These are phyloP conservation scores for Clostera curtula DNA, from an alignment of 2,888 invertebrate species.

Conservation along the genomic window DNA sequence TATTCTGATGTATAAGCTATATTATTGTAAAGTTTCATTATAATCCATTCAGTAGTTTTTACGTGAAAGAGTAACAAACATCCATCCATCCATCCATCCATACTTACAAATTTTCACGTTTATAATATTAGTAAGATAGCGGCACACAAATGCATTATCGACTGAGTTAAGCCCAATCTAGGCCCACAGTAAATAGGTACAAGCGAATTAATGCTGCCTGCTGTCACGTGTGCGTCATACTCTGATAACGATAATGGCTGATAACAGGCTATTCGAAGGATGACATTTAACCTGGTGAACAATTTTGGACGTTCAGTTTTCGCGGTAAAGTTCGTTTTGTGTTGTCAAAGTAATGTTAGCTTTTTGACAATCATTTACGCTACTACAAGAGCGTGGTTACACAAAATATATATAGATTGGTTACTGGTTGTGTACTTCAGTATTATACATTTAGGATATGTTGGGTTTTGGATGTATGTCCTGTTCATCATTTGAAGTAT, in stretches of 20 bases:
- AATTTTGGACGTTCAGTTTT: constrained; percentile 1
- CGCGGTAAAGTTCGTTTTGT: background rate
- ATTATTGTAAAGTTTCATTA: too few species aligned
- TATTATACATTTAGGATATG: too few species aligned
- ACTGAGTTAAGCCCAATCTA: constrained; percentile 13
- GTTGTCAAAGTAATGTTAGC: background rate
- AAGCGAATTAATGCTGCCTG: constrained; percentile 29
- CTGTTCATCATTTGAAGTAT: too few species aligned
- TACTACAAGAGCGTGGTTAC: background rate
- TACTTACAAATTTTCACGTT: too few species aligned
- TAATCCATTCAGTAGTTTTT: too few species aligned
- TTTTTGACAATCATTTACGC: background rate
- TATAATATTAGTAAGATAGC: too few species aligned
- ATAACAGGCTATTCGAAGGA: constrained; percentile 26
- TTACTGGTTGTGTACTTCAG: background rate
- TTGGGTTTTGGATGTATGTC: too few species aligned
- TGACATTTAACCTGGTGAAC: constrained; percentile 7
- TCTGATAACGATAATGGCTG: constrained; percentile 37
- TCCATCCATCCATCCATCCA: too few species aligned
- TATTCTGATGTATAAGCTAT: too few species aligned
- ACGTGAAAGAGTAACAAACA: too few species aligned
- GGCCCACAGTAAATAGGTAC: constrained; percentile 24
- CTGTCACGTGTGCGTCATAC: constrained; percentile 38
- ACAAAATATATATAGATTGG: too few species aligned
- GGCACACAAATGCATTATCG: constrained; percentile 7